phyloP scores from a whole-genome alignment of 2,888 invertebrate genomes.

The Sinotaia quadrata region DNA sequence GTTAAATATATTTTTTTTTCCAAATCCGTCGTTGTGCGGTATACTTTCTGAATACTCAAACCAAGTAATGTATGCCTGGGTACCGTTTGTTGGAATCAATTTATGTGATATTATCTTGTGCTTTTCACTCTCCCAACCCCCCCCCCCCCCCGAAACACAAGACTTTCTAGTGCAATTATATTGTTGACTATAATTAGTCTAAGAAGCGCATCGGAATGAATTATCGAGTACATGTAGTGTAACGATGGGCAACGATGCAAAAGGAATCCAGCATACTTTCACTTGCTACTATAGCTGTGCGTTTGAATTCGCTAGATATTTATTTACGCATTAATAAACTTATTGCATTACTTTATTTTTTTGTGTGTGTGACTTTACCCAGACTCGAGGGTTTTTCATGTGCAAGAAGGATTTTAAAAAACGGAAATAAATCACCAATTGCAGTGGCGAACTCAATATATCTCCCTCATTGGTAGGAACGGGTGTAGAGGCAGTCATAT shows the following conservation, averaged over 20 bases:
- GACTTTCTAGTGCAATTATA: constrained; percentile 27
- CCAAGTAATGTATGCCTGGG: constrained; percentile 18
- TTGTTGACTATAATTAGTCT: no score
- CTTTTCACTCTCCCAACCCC: no score
- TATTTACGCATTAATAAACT: constrained; percentile 15
- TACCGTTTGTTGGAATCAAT: constrained; percentile 19
- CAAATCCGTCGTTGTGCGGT: constrained; percentile 8
- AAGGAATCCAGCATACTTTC: constrained; percentile 14
- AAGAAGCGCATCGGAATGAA: constrained; percentile 6
- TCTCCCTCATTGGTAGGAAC: constrained; percentile 23
- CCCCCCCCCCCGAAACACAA: constrained; percentile 24
- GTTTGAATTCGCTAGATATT: constrained; percentile 16
- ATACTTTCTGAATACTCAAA: not conserved
- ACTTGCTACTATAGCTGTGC: constrained; percentile 19
- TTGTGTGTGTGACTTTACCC: constrained; percentile 22
- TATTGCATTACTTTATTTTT: not conserved
- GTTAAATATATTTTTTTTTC: not conserved
- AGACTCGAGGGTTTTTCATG: constrained; percentile 3
- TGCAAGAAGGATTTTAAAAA: constrained; percentile 10
- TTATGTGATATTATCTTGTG: constrained; percentile 21
- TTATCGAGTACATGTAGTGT: not conserved
- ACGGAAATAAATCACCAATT: constrained; percentile 14
- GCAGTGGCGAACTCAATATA: constrained; percentile 2
- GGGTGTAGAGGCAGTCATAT: constrained; percentile 16
- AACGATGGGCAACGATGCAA: constrained; percentile 7